Evolutionary conservation across 2,797 vertebrate genomes (phyloP).

Genomic region (Tragopan temminckii): DNA sequence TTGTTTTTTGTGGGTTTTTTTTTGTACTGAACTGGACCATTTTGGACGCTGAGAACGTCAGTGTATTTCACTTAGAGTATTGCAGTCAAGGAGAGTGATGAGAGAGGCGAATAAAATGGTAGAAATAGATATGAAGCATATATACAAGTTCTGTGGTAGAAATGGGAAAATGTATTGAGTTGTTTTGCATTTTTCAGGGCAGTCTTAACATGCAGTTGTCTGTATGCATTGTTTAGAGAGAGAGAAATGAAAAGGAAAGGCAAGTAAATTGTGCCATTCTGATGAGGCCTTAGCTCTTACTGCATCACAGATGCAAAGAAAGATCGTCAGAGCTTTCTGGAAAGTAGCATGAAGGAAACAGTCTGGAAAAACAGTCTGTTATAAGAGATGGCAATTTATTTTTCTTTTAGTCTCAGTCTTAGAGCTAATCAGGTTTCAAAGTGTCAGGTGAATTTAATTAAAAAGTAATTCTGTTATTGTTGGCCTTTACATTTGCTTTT

Average conservation of each 20-base stretch:
- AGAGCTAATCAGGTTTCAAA: background rate
- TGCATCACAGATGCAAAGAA: background rate
- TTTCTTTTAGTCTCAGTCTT: conserved; percentile 5
- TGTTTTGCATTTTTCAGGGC: background rate
- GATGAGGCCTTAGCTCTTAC: background rate
- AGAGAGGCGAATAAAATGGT: conserved; percentile 9
- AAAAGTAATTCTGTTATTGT: background rate
- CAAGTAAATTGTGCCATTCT: rapidly evolving
- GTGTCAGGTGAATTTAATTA: background rate
- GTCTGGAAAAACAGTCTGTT: background rate
- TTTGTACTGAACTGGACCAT: background rate
- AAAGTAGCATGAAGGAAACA: background rate
- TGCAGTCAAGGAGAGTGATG: background rate
- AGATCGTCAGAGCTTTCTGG: background rate
- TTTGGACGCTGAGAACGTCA: background rate
- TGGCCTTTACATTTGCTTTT: background rate
- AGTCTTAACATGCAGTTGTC: background rate
- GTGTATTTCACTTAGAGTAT: background rate
- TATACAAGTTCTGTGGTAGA: background rate
- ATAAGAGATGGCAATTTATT: background rate
- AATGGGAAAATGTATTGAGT: background rate
- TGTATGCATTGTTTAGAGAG: background rate
- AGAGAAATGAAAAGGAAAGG: background rate
- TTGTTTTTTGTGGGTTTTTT: background rate
- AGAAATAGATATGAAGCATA: conserved; percentile 7